Evolutionary conservation across 2,888 invertebrate genomes (phyloP).

Genomic region (Troides helena): DNA sequence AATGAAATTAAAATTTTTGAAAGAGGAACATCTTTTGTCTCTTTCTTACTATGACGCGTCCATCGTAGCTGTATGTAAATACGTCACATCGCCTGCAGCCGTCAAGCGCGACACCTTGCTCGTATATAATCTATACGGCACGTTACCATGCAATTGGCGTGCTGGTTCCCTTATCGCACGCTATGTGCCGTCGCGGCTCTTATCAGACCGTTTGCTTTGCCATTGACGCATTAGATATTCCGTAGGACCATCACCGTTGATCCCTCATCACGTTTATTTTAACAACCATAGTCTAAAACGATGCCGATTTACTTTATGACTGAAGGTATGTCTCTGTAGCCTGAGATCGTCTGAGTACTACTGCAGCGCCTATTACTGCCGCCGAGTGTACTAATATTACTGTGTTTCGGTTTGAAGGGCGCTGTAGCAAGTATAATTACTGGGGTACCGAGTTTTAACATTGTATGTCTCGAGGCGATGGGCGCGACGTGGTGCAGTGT

Average conservation of each 20-base stretch:
- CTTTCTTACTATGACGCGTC: background rate
- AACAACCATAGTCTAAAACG: too few relatives aligned
- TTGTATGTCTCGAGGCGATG: too few relatives aligned
- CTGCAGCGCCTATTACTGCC: too few relatives aligned
- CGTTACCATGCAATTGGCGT: conserved; percentile 55
- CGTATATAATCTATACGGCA: conserved; percentile 38
- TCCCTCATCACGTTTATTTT: conserved; percentile 9
- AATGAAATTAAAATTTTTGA: background rate
- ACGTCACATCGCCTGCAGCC: background rate
- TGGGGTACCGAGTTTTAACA: too few relatives aligned
- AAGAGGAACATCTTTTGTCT: background rate
- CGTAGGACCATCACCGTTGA: conserved; percentile 32
- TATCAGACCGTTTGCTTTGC: conserved; percentile 50
- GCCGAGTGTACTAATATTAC: too few relatives aligned
- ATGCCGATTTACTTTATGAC: too few relatives aligned
- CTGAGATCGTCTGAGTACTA: too few relatives aligned
- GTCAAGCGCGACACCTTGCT: conserved; percentile 21
- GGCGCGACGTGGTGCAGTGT: too few relatives aligned
- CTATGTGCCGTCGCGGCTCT: conserved; percentile 44
- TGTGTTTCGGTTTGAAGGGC: too few relatives aligned
- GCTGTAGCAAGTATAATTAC: too few relatives aligned
- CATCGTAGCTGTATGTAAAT: background rate
- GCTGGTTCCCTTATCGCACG: conserved; percentile 53
- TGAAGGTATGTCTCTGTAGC: too few relatives aligned
- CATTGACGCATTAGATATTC: conserved; percentile 41